phyloP scores from a whole-genome alignment of 2,888 invertebrate genomes.

The Hydropsyche betteni region DNA sequence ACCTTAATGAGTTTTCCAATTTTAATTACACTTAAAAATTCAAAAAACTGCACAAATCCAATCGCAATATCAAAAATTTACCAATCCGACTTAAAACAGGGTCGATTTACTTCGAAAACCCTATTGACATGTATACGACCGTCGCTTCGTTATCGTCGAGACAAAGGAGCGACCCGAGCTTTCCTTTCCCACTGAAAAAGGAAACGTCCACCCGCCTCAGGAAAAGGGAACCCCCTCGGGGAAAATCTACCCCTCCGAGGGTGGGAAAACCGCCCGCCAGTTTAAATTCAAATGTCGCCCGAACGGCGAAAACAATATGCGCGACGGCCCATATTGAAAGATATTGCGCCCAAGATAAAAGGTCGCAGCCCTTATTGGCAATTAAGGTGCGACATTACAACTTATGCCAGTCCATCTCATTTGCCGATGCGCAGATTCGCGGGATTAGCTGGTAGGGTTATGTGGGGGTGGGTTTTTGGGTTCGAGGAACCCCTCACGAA shows the following conservation, averaged over 20 bases:
- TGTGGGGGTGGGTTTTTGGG: background rate
- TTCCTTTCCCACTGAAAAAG: background rate
- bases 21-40: too few species aligned
- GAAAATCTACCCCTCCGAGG: background rate
- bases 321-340: constrained; percentile 43
- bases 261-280: constrained; percentile 34
- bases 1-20: too few species aligned
- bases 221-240: background rate
- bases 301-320: constrained; percentile 51
- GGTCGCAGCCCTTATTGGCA: constrained; percentile 46
- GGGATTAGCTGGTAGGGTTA: constrained; percentile 37
- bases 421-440: constrained; percentile 44
- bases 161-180: constrained; percentile 22
- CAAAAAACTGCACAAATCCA: too few species aligned
- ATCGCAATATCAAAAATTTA: too few species aligned
- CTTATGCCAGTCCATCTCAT: constrained; percentile 47
- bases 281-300: constrained; percentile 51
- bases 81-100: background rate
- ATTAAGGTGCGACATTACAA: constrained; percentile 49
- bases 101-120: constrained; percentile 2
- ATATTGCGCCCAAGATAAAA: constrained; percentile 48
- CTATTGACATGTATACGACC: constrained; percentile 30
- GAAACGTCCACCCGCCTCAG: background rate
- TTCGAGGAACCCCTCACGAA: constrained; percentile 17
- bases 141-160: constrained; percentile 27